Conservation (phyloP, 2,797 vertebrate genomes). For the Peromyscus nudipes region DNA sequence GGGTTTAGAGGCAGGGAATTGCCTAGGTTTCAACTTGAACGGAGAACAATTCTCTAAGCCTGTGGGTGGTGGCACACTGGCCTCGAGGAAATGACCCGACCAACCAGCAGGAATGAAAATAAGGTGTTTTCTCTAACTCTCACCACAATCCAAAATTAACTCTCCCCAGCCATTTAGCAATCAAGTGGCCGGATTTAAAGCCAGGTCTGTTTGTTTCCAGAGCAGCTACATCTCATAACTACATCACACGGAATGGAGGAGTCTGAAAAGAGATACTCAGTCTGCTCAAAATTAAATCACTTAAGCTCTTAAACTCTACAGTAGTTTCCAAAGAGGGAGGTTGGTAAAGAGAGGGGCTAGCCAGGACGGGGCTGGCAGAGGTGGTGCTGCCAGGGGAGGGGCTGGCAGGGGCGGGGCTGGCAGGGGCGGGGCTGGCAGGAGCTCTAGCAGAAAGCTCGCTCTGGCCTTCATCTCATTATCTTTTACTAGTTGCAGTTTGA, state of each 20-base stretch:
- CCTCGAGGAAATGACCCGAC: not conserved
- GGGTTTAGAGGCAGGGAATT: not conserved
- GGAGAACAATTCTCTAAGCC: not conserved
- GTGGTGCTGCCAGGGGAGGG: too few species aligned
- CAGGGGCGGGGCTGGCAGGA: not conserved
- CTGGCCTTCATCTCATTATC: not conserved
- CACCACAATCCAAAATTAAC: not conserved
- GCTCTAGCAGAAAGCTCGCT: not conserved
- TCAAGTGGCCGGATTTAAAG: not conserved
- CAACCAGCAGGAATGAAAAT: not conserved
- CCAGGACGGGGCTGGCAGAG: not conserved
- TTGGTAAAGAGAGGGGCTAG: too few species aligned
- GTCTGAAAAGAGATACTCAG: not conserved
- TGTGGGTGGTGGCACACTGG: not conserved
- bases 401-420: too few species aligned
- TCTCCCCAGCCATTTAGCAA: not conserved
- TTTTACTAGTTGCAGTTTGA: not conserved
- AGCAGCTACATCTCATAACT: constrained; percentile 13
- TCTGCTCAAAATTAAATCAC: not conserved
- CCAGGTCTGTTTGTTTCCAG: not conserved
- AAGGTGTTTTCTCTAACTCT: not conserved
- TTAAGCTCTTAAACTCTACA: not conserved
- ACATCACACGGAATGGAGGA: not conserved
- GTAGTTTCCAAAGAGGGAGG: not conserved
- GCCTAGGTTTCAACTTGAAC: not conserved